phyloP scores from a whole-genome alignment of 1,140 invertebrate species.

The Heliconius hermathena region DNA sequence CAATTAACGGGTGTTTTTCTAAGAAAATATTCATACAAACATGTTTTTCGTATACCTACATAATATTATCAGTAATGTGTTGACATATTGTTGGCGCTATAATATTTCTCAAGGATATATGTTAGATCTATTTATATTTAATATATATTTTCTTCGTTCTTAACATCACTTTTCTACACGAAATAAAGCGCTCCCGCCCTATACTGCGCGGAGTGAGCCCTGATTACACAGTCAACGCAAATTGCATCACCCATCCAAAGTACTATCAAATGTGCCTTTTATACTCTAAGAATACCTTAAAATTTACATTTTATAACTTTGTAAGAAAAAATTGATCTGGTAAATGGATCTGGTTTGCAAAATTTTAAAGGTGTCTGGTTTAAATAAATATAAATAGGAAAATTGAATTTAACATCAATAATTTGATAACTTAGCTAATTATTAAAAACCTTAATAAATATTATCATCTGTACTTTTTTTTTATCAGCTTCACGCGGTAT shows the following conservation, averaged over 20 bases:
- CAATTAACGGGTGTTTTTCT: conserved; percentile 10
- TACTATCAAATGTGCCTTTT: not conserved
- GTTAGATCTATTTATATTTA: not conserved
- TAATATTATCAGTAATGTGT: conserved; percentile 7
- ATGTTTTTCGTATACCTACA: conserved; percentile 18
- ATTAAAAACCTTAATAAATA: too few species aligned
- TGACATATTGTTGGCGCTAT: not conserved
- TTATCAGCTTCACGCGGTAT: too few species aligned
- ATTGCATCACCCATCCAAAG: conserved; percentile 3
- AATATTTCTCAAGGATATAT: not conserved
- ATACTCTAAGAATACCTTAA: too few species aligned
- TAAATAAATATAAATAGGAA: too few species aligned
- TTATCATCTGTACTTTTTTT: too few species aligned
- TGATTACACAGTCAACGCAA: not conserved
- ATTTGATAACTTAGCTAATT: too few species aligned
- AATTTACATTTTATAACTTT: too few species aligned
- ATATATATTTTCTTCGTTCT: not conserved
- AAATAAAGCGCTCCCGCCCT: not conserved
- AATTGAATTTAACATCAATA: too few species aligned
- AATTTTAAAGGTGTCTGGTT: too few species aligned
- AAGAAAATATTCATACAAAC: conserved; percentile 26
- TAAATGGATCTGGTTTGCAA: too few species aligned
- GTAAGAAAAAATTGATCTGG: too few species aligned
- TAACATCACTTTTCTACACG: not conserved
- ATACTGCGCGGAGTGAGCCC: not conserved